Conservation (phyloP, 2,797 vertebrate species). For the Tokudaia tokunoshimensis region DNA sequence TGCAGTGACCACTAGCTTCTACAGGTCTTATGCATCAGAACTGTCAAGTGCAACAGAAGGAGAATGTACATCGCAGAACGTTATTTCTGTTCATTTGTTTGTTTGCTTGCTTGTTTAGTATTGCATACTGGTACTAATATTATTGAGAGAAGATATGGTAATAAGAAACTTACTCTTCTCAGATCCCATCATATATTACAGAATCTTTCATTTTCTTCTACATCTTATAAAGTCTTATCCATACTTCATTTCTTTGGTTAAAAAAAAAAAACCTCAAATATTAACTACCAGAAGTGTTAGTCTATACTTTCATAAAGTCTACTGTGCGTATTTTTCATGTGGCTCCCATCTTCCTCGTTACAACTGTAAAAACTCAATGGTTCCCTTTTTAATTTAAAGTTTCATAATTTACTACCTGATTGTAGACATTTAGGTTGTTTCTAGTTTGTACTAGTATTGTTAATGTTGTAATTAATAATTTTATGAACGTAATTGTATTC, state of each 20-base stretch:
- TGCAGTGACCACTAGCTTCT: neutral
- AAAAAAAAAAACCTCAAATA: neutral
- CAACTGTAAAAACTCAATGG: neutral
- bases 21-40: neutral
- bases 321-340: neutral
- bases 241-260: neutral
- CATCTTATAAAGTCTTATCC: neutral
- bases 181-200: neutral
- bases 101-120: neutral
- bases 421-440: constrained; percentile 42
- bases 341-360: neutral
- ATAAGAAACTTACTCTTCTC: neutral
- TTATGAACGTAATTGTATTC: constrained; percentile 56
- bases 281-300: neutral
- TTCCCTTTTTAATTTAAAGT: constrained; percentile 37
- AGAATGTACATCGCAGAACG: neutral
- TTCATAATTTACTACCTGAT: constrained; percentile 22
- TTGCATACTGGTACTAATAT: neutral
- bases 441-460: constrained; percentile 14
- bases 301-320: neutral
- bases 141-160: neutral
- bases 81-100: neutral
- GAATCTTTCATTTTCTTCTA: constrained; percentile 1
- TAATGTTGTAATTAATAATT: constrained; percentile 76
- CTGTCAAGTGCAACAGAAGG: neutral